Evolutionary conservation across 2,797 vertebrate species (phyloP).

Genomic region (Chiroxiphia lanceolata): DNA sequence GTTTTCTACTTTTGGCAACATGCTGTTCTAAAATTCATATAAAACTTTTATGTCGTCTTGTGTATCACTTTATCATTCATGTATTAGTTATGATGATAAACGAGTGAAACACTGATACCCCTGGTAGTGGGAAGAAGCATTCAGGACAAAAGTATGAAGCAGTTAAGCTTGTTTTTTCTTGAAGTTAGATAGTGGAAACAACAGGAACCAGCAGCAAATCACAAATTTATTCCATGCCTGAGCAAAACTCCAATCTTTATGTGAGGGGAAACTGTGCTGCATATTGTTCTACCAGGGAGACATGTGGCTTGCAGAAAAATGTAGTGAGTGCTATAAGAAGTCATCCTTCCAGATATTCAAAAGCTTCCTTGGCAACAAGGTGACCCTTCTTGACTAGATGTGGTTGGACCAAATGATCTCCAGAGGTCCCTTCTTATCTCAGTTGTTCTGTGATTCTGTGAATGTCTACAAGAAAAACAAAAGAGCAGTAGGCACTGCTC

Average conservation of each 20-base stretch:
- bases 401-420: not conserved
- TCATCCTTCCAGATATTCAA: not conserved
- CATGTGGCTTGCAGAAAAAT: not conserved
- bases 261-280: not conserved
- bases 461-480: not conserved
- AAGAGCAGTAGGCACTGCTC: not conserved
- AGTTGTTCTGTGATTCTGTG: not conserved
- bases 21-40: not conserved
- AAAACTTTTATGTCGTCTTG: not conserved
- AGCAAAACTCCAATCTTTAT: not conserved
- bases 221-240: not conserved
- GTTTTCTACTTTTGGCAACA: not conserved
- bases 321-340: rapidly evolving
- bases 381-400: not conserved
- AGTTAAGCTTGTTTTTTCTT: not conserved
- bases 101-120: not conserved
- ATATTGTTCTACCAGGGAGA: not conserved
- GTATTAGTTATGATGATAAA: not conserved
- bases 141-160: not conserved
- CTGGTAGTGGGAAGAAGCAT: not conserved
- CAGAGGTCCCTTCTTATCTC: not conserved
- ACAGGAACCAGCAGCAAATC: not conserved
- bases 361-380: not conserved
- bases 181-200: not conserved
- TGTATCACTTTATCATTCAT: not conserved